A percentile compares a stretch with the other conserved stretches of the same genome.
Evolutionary conservation across 35 echinoderm and acorn worm genomes (phyloP).

Genomic region (Acanthaster planci): DNA sequence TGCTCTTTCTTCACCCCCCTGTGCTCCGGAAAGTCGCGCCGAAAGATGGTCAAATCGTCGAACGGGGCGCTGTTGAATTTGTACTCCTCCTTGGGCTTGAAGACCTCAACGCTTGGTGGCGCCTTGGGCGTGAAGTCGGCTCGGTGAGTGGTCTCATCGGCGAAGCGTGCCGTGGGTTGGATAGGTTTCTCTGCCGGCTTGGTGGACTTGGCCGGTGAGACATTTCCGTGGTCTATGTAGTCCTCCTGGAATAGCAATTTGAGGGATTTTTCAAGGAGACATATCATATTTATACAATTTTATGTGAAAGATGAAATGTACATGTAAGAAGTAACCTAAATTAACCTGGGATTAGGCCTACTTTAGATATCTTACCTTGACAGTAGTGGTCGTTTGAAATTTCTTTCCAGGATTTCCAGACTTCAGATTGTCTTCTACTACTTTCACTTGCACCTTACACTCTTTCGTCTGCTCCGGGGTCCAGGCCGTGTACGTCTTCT

Average conservation of each 20-base stretch:
- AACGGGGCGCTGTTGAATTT: conserved; percentile 39
- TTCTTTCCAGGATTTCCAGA: conserved; percentile 22
- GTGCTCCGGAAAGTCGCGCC: conserved; percentile 69
- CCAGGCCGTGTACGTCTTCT: conserved; percentile 67
- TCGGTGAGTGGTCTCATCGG: conserved; percentile 59
- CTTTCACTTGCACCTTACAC: conserved; percentile 55
- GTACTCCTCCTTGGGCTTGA: conserved; percentile 52
- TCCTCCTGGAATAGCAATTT: conserved; percentile 57
- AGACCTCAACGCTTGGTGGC: conserved; percentile 7
- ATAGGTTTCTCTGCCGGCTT: conserved; percentile 56
- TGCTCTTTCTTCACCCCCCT: conserved; percentile 42
- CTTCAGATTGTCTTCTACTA: conserved; percentile 68
- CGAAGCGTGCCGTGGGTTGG: conserved; percentile 60
- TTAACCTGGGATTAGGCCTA: neutral
- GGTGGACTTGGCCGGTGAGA: conserved; percentile 64
- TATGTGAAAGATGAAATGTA: conserved; percentile 2
- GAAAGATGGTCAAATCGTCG: conserved; percentile 72
- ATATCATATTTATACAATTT: no score
- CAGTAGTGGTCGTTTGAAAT: conserved; percentile 67
- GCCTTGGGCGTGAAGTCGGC: conserved; percentile 81
- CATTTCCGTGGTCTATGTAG: conserved; percentile 74
- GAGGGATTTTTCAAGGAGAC: neutral
- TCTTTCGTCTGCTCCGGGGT: conserved; percentile 49
- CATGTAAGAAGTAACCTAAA: neutral
- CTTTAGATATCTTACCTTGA: conserved; percentile 88